Evolutionary conservation across 2,113 vertebrate species (phyloP).

Genomic region (Erythrolamprus reginae): DNA sequence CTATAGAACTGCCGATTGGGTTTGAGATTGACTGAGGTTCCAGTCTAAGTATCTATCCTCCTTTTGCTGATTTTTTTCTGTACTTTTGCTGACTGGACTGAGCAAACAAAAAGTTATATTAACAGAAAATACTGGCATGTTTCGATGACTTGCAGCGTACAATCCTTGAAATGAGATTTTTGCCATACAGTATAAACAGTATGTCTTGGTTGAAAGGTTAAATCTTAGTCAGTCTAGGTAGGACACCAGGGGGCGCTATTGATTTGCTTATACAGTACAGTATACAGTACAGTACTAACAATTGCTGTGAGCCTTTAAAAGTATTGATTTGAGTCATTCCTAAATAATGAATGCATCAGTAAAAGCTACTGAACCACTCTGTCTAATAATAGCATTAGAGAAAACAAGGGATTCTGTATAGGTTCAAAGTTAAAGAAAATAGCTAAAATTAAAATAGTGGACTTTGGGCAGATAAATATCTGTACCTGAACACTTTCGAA

Average conservation of each 20-base stretch:
- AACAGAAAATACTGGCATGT: background rate
- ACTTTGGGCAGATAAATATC: too few species aligned
- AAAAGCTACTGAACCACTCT: background rate
- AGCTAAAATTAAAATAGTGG: background rate
- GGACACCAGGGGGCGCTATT: background rate
- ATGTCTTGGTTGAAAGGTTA: background rate
- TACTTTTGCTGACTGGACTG: background rate
- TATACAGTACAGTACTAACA: too few species aligned
- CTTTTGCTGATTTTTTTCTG: background rate
- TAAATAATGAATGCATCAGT: background rate
- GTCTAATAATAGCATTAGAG: too few species aligned
- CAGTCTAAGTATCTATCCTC: background rate
- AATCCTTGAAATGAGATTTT: background rate
- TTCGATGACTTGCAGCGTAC: background rate
- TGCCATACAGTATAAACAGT: background rate
- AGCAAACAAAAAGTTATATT: background rate
- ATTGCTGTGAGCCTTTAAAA: background rate
- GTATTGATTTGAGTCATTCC: background rate
- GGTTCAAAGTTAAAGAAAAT: background rate
- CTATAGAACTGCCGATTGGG: background rate
- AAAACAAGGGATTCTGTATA: background rate
- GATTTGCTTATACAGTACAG: background rate
- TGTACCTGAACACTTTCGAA: background rate
- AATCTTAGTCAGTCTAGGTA: background rate
- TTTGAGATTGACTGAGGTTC: background rate